Evolutionary conservation across 2,888 invertebrate species (phyloP), one percentile per base, ranked within the genome.

Genomic region (Axea sp.): DNA sequence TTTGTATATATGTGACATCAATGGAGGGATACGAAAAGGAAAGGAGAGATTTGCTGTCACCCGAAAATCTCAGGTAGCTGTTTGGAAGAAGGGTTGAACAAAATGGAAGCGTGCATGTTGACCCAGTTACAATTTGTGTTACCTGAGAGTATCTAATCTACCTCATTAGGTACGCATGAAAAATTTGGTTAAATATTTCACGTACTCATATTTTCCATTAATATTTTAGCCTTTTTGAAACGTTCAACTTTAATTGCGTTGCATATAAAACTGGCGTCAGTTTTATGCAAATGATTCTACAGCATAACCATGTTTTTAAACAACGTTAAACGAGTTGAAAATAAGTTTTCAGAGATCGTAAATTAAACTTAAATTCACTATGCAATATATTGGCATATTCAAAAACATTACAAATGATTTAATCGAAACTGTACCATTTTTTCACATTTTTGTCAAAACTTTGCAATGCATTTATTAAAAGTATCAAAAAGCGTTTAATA

Each of bases 121-220:
- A 53, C 78, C 82, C 77, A 83, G 81, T 82, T 82, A 77, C 82
- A 82, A 82, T 81, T 74, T 76, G 77, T 78, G 51, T 76, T 82
- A 82, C 78, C 83, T 79, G 64, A 24, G 75, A 51, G 39, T 26
- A 53, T 57, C 65, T 73, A 75, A 78, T 80, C 77, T 80, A 72
- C 81, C 85, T 87, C 86, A 84, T 87, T 87, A 87, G 84, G 81
- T 81, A 57, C 47, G 55, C 65, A 37, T 45, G 30, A 45, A 47
- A 30, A 37, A 55, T 55, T 55, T 28, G 17, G 12, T 55, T 45
- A 24, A 17, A 45, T 12, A 22, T 28, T 47, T 37, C 7, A 3
- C 47, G 11, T 28, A n/a, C 22, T 39, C 9, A 0, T 11, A 9
- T 22, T n/a, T 11, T 37, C 17, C 8, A 37, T 14, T 17, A n/a